Base-by-base conservation (phyloP, 2,113 vertebrate species). In the Sardina pilchardus region DNA sequence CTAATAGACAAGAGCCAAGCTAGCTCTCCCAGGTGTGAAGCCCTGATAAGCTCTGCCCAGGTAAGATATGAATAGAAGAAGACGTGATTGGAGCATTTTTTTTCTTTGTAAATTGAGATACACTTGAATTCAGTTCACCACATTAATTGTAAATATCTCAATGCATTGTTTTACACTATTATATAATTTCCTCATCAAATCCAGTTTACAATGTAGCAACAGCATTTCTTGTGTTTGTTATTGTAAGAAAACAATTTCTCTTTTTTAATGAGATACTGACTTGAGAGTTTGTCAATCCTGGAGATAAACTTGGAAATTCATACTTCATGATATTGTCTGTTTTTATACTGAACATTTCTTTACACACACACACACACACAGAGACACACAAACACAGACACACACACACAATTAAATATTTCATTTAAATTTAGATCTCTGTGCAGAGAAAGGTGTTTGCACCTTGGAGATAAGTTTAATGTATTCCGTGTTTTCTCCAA, bases 371-470 rank as follows among this genome's bases (percentile, higher is more conserved):
- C 30, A 59, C 81, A 59, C 47, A 53, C 0, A 56, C 34, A 59
- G 45, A 83, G 30, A 53, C 0, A 56, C 34, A 78, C 71, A 78
- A 78, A 59, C 81, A 59, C 47, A 53, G 0, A 56, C 34, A 59
- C 81, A 83, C 47, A 53, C 0, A 56, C 34, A 78, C 71, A 78
- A 78, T 78, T 39, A 78, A 34, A 78, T 78, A 78, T 5, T 78
- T 34, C 30, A 78, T 78, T 34, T 36, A 17, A 34, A 36, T 36
- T 34, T 78, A 30, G 9, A 71, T 26, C n/a, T 9, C 63, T 26
- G 71, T 3, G 36, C 30, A 78, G 34, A 78, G 3, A 78, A 78
- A 8, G 36, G 71, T 36, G 36, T 34, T 12, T 9, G 71, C 71
- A 78, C 26, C 34, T 78, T 17, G 26, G 71, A 34, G 71, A 78